Base-by-base conservation (phyloP, 2,888 invertebrate genomes). In the Steinernema carpocapsae region DNA sequence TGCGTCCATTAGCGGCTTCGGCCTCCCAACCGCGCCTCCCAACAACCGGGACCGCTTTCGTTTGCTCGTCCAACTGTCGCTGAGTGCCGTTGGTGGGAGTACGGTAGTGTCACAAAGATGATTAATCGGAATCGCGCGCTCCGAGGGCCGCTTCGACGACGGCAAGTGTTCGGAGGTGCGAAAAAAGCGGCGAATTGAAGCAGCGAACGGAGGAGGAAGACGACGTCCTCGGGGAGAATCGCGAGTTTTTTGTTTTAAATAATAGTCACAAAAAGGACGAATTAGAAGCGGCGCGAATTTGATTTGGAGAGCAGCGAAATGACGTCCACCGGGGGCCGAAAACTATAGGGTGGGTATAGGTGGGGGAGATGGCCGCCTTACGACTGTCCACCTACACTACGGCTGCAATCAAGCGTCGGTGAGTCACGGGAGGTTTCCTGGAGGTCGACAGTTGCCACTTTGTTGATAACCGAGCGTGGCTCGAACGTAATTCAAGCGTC, bases 51-150 rank as follows among this genome's bases (percentile, higher is more conserved):
- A 14, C 19, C 48, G 7, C 48, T 17, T 14, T 3, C 48, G 3
- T 19, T 17, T 14, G 48, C 48, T 17, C 48, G 48, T 14, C 4
- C 64, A 7, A 26, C 37, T 64, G 64, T 64, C 64, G 64, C 32
- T n/a, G 48, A 17, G 64, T 14, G 37, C 17, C 26, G 56, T 2
- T 4, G 6, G 6, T 7, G 22, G 64, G 64, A 17, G 3, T 64
- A 64, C 64, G 64, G 64, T 64, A 64, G 64, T 64, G 64, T 64
- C 64, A 64, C 64, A 26, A n/a, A 26, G 24, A 56, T 64, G 64
- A 64, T 64, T 64, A 64, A 64, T 64, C 64, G 64, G 64, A 64
- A 64, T 64, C 64, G 64, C 64, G 64, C 64, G 64, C 64, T 17
- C 19, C 48, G 56, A 56, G 64, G 64, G 64, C 64, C 64, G 64